Conservation (phyloP, 2,888 invertebrate species). For the Parelbella ahira region DNA sequence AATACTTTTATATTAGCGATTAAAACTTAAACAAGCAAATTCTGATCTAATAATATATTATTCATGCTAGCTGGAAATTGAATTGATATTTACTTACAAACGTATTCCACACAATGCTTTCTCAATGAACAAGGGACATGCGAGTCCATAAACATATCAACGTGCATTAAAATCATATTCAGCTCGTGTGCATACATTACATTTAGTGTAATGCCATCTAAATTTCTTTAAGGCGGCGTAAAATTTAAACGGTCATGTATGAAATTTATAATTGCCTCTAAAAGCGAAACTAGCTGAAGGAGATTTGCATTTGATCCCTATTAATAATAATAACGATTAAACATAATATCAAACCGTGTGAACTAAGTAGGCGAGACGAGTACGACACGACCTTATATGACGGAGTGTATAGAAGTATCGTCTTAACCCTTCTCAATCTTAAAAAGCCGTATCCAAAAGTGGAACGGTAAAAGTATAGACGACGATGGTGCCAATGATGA, state of each 20-base stretch:
- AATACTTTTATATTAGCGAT: no score
- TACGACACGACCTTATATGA: conserved; percentile 27
- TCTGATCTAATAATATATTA: no score
- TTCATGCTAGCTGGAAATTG: no score
- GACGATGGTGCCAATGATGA: no score
- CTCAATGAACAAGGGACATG: no score
- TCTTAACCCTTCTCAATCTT: no score
- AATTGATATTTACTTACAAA: no score
- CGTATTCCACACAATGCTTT: no score
- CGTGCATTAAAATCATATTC: conserved; percentile 14
- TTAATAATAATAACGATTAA: conserved; percentile 38
- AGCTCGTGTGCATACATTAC: conserved; percentile 17
- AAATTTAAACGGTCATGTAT: conserved; percentile 25
- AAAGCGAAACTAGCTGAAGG: conserved; percentile 29
- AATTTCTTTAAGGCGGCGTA: conserved; percentile 25
- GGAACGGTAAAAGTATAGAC: no score
- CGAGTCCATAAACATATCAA: conserved; percentile 5
- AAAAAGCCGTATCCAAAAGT: no score
- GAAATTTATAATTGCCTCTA: conserved; percentile 26
- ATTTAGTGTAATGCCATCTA: conserved; percentile 18
- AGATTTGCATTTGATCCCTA: conserved; percentile 39
- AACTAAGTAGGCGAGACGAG: conserved; percentile 23
- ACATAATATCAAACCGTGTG: conserved; percentile 34
- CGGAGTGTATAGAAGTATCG: no score
- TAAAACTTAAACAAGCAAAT: no score